Percentiles rank a stretch among this genome's conserved stretches.
These are phyloP conservation scores for Brachyptera putata DNA, from an alignment of 2,888 invertebrate species.

Conservation along the genomic window DNA sequence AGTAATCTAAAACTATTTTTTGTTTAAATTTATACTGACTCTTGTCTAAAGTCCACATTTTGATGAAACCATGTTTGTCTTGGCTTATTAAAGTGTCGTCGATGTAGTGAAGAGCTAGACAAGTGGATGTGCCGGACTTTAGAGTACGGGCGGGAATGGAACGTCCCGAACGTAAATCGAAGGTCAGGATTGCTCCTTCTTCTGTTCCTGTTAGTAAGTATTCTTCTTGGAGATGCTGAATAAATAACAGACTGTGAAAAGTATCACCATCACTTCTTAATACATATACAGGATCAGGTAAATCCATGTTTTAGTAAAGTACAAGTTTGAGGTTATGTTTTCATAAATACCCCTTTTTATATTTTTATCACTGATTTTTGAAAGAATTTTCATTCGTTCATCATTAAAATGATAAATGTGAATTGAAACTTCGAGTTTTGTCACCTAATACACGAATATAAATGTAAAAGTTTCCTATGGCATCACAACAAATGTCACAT, in stretches of 20 bases:
- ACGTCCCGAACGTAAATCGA: not conserved
- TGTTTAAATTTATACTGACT: too few relatives aligned
- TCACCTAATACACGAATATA: too few relatives aligned
- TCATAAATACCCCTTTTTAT: too few relatives aligned
- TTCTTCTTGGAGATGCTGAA: not conserved
- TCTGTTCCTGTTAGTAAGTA: not conserved
- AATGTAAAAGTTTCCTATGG: too few relatives aligned
- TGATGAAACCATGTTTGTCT: conserved; percentile 67
- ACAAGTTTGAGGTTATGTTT: not conserved
- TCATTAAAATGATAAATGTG: too few relatives aligned
- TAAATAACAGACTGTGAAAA: conserved; percentile 66
- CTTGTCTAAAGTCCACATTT: conserved; percentile 62
- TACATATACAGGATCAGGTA: conserved; percentile 72
- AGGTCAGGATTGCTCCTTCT: not conserved
- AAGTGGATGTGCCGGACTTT: conserved; percentile 40
- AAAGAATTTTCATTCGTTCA: too few relatives aligned
- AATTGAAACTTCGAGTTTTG: too few relatives aligned
- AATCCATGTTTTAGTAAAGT: conserved; percentile 53
- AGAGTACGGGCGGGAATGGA: not conserved
- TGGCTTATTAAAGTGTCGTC: conserved; percentile 63
- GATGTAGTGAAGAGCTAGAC: conserved; percentile 59
- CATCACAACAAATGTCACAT: too few relatives aligned
- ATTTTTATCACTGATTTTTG: too few relatives aligned
- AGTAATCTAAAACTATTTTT: conserved; percentile 60
- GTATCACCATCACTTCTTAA: conserved; percentile 68